Percentiles rank a stretch among this genome's conserved stretches.
Conservation (phyloP, 2,888 invertebrate species). For the Cordylochernes scorpioides region DNA sequence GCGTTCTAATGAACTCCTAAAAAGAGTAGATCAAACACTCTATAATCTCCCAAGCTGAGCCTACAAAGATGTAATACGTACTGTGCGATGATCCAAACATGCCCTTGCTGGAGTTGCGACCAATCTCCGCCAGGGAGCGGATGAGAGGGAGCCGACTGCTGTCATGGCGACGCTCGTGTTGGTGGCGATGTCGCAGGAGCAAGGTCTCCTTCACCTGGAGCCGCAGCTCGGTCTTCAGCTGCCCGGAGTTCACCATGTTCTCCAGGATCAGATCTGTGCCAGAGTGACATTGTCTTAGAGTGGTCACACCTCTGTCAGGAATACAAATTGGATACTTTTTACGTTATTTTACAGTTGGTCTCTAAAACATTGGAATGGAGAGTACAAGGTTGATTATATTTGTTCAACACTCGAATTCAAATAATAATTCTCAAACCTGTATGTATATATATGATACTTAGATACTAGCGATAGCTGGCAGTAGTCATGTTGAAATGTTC, state of each 20-base stretch:
- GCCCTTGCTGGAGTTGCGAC: slow-evolving; percentile 78
- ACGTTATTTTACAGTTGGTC: background rate
- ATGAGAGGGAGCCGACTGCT: slow-evolving; percentile 49
- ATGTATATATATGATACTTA: too few species aligned
- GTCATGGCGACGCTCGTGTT: slow-evolving; percentile 43
- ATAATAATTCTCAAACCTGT: too few species aligned
- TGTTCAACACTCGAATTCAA: too few species aligned
- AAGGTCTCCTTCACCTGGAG: slow-evolving; percentile 55
- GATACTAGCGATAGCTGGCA: too few species aligned
- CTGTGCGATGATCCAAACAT: slow-evolving; percentile 28
- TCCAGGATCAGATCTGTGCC: slow-evolving; percentile 48
- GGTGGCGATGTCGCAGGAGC: slow-evolving; percentile 66
- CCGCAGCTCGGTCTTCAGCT: slow-evolving; percentile 39
- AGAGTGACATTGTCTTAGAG: background rate
- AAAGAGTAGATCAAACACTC: too few species aligned
- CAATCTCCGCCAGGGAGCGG: slow-evolving; percentile 81
- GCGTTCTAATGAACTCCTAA: too few species aligned
- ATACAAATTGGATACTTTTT: background rate
- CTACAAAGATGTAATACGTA: too few species aligned
- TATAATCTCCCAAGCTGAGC: too few species aligned
- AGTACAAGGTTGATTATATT: too few species aligned
- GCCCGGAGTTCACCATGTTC: slow-evolving; percentile 52
- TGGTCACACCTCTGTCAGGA: background rate
- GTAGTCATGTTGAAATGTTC: too few species aligned
- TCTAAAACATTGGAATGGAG: background rate